Conservation (phyloP, 1,140 invertebrate genomes). For the Aphaenogaster ashmeadi region DNA sequence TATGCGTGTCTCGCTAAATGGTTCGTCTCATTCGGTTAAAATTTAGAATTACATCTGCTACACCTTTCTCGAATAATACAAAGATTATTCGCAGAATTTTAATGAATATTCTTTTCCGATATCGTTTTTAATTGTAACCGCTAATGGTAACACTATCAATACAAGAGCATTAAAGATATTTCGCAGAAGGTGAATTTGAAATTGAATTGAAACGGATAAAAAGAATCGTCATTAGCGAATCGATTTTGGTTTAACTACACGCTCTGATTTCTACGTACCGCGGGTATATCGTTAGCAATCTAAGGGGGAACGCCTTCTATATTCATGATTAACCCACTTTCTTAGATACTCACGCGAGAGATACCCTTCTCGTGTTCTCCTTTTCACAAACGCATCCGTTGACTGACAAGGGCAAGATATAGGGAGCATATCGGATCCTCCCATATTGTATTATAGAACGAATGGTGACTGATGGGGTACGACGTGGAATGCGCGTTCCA, state of each 20-base stretch:
- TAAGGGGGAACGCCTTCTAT: neutral
- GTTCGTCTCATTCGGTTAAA: neutral
- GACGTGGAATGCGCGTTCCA: constrained; percentile 12
- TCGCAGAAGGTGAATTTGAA: neutral
- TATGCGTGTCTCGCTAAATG: neutral
- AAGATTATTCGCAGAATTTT: neutral
- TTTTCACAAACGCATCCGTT: neutral
- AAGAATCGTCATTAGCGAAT: neutral
- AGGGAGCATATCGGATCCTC: neutral
- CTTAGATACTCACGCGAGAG: constrained; percentile 30
- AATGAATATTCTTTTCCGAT: constrained; percentile 16
- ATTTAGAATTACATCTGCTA: neutral
- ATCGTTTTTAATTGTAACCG: neutral
- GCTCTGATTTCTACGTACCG: neutral
- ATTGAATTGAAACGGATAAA: neutral
- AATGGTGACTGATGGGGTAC: constrained; percentile 49
- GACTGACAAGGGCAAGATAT: constrained; percentile 16
- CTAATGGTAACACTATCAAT: neutral
- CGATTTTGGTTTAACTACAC: neutral
- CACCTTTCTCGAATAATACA: no score
- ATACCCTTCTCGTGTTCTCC: neutral
- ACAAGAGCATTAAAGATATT: neutral
- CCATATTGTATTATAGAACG: constrained; percentile 26
- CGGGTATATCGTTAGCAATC: neutral
- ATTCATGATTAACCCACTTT: constrained; percentile 37